Evolutionary conservation across 23 tunicate genomes (phyloP).

Genomic region (Clavelina lepadiformis): DNA sequence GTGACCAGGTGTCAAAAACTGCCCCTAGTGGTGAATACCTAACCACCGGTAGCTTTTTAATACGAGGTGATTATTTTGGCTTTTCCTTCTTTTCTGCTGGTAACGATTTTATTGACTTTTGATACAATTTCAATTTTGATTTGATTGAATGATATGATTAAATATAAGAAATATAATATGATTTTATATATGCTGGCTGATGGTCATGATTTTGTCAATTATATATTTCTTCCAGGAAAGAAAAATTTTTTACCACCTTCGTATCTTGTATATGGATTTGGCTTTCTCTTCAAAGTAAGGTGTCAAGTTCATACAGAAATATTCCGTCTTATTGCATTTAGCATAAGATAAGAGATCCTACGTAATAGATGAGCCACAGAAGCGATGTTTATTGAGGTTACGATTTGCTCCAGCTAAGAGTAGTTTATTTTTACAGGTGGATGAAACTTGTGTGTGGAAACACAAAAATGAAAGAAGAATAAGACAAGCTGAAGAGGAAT

Average conservation of each 20-base stretch:
- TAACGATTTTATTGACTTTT: too few relatives aligned
- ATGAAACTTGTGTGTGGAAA: constrained; percentile 88
- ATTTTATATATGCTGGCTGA: background rate
- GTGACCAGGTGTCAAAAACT: constrained; percentile 91
- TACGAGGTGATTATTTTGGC: constrained; percentile 82
- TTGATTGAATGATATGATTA: too few relatives aligned
- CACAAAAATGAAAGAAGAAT: constrained; percentile 89
- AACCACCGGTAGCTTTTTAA: constrained; percentile 92
- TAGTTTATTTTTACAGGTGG: too few relatives aligned
- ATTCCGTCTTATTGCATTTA: too few relatives aligned
- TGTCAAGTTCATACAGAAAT: too few relatives aligned
- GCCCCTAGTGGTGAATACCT: constrained; percentile 98
- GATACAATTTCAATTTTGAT: too few relatives aligned
- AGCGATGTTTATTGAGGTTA: too few relatives aligned
- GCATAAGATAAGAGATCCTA: too few relatives aligned
- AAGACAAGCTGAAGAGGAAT: constrained; percentile 37
- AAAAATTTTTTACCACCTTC: constrained; percentile 98
- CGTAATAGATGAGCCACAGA: too few relatives aligned
- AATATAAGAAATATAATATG: background rate
- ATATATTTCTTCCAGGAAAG: constrained; percentile 34
- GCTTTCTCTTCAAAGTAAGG: constrained; percentile 77
- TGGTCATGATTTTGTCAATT: background rate
- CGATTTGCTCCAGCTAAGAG: too few relatives aligned
- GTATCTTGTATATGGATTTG: constrained; percentile 88
- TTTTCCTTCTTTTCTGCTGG: too few relatives aligned